Evolutionary conservation across 2,113 vertebrate genomes (phyloP).

Genomic region (Lonchura striata): DNA sequence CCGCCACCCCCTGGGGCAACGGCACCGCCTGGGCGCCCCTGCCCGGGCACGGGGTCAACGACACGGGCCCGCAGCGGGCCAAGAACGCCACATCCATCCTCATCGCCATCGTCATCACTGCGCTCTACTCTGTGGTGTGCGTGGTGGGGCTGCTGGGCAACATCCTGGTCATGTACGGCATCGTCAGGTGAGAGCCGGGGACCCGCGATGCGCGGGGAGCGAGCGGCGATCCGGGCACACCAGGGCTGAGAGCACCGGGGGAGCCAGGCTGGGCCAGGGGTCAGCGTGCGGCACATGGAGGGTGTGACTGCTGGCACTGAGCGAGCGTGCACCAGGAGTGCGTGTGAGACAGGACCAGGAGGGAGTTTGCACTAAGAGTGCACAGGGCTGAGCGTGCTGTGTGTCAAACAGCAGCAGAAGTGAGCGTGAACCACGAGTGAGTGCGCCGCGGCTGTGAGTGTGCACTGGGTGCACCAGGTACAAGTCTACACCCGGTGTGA

Average conservation of each 20-base stretch:
- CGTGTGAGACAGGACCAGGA: not conserved
- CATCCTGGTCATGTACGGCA: constrained; percentile 93
- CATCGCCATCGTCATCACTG: constrained; percentile 88
- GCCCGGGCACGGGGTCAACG: constrained; percentile 61
- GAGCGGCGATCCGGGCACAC: not conserved
- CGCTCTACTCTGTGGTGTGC: constrained; percentile 90
- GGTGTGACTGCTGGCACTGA: fast-evolving
- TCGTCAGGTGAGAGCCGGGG: constrained; percentile 85
- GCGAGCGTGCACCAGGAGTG: not conserved
- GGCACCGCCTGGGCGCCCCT: constrained; percentile 12
- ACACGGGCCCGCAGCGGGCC: constrained; percentile 29
- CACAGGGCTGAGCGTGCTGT: no score
- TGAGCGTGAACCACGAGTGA: fast-evolving
- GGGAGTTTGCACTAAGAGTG: not conserved
- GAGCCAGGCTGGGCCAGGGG: not conserved
- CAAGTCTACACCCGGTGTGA: not conserved
- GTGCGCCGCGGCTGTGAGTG: fast-evolving
- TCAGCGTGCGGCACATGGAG: fast-evolving
- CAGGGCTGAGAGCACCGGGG: fast-evolving
- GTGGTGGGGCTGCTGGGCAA: constrained; percentile 94
- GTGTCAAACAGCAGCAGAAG: not conserved
- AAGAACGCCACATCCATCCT: constrained; percentile 77
- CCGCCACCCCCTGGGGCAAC: constrained; percentile 37
- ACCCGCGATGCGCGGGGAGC: no score
- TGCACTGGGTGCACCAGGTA: not conserved